Conservation (phyloP, 2,113 vertebrate genomes). For the Spermophilus dauricus region DNA sequence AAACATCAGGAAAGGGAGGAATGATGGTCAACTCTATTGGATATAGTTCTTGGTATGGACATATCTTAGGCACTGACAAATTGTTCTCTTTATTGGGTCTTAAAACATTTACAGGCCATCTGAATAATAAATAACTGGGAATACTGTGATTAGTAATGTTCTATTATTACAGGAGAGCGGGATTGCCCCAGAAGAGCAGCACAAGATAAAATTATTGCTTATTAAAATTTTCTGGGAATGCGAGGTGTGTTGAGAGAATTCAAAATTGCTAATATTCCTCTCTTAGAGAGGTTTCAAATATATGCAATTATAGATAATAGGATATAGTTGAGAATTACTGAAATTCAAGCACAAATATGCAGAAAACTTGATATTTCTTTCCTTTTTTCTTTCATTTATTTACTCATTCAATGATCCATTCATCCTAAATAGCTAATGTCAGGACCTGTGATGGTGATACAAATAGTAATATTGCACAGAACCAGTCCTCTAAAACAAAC, state of each 20-base stretch:
- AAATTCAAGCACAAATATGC: not conserved
- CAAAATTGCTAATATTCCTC: not conserved
- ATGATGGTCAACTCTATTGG: conserved; percentile 44
- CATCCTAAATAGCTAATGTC: not conserved
- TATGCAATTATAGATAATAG: not conserved
- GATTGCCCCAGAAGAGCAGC: conserved; percentile 45
- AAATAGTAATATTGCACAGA: not conserved
- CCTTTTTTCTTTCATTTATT: not conserved
- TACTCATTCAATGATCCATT: not conserved
- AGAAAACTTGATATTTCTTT: not conserved
- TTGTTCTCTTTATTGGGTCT: conserved; percentile 74
- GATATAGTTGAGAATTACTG: not conserved
- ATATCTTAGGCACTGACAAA: conserved; percentile 72
- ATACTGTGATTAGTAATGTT: conserved; percentile 71
- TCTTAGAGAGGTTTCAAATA: conserved; percentile 21
- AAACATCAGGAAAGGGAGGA: conserved; percentile 9
- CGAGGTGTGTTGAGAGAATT: not conserved
- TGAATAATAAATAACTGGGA: conserved; percentile 81
- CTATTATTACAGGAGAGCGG: conserved; percentile 59
- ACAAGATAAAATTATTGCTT: conserved; percentile 66
- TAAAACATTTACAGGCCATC: conserved; percentile 83
- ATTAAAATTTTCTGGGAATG: conserved; percentile 69
- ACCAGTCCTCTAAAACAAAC: not conserved
- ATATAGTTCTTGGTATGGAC: conserved; percentile 24
- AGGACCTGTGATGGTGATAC: not conserved